Percentiles rank a stretch among this genome's conserved stretches.
phyloP scores from a whole-genome alignment of 2,113 vertebrate genomes.

The Connochaetes taurinus region DNA sequence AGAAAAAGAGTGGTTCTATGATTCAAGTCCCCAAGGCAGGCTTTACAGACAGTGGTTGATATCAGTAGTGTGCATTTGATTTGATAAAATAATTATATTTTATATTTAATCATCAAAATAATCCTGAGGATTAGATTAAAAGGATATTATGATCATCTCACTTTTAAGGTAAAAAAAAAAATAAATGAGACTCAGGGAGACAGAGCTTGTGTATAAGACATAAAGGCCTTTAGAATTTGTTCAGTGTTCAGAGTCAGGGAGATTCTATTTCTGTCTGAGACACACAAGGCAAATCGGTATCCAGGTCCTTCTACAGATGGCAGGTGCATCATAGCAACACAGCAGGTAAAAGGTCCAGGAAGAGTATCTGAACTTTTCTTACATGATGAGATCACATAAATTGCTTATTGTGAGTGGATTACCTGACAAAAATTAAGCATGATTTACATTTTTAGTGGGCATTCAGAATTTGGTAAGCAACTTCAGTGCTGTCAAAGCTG shows the following conservation, averaged over 20 bases:
- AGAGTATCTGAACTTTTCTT: conserved; percentile 35
- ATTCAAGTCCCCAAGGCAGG: background rate
- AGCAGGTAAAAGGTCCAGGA: conserved; percentile 28
- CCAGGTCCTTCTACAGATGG: conserved; percentile 3
- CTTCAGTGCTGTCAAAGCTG: conserved; percentile 33
- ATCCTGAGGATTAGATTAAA: background rate
- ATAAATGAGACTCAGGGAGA: background rate
- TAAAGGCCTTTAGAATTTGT: background rate
- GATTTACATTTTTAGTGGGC: conserved; percentile 62
- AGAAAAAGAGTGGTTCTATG: background rate
- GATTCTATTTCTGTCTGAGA: conserved; percentile 28
- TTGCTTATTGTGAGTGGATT: conserved; percentile 63
- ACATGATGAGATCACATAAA: conserved; percentile 25
- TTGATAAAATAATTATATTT: background rate
- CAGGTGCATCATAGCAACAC: conserved; percentile 49
- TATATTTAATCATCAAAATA: conserved; percentile 9
- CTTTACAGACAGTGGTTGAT: background rate
- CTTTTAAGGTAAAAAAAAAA: conserved; percentile 20
- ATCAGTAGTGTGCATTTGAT: background rate
- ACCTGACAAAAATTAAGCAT: conserved; percentile 51
- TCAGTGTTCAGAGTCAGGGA: background rate
- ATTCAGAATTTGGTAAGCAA: conserved; percentile 43
- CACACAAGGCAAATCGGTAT: background rate
- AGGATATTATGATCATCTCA: background rate
- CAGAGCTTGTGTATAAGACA: background rate